Evolutionary conservation across 2,888 invertebrate species (phyloP), one percentile per base, ranked within the genome.

Genomic region (Drosophila stalkeri): DNA sequence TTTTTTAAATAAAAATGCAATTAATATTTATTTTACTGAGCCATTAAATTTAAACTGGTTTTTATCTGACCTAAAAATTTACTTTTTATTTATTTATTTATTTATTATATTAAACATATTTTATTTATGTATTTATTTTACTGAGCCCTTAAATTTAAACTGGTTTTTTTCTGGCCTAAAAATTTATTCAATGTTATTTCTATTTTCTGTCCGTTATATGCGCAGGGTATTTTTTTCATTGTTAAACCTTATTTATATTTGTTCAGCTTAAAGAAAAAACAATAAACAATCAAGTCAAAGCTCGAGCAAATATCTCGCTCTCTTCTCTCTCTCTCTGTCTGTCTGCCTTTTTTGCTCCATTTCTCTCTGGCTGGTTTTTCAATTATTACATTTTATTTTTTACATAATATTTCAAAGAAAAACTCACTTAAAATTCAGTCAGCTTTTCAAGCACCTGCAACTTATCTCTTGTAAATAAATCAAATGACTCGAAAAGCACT

Each of bases 401-500:
- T 16, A 23, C 39, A 55, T 44, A 33, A 56, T 41, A 39, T 46
- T 44, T 51, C 41, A 61, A 47, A 62, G 67, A 64, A 73, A 77
- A 64, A 39, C n/a, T 46, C 61, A 68, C 46, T 73, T 55, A 64
- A 54, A 67, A 59, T 62, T 23, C 47, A 47, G 61, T 23, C 57
- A 56, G 14, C 4, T 20, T 60, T 62, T n/a, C 14, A 49, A 44
- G 43, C 64, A 76, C 63, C 72, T 77, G 72, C 39, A 61, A 54
- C n/a, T 72, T 65, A 56, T 47, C 56, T 47, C 60, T 63, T 41
- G 70, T 64, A 65, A 65, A 65, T 66, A 75, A 75, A 75, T 66
- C 70, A 66, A 75, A 79, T 64, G 65, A 65, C 44, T 65, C 52
- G 46, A 75, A 61, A 61, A 75, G 62, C 74, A 82, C 77, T 87